Percentiles rank a stretch among this genome's conserved stretches.
These are phyloP conservation scores for Ennomos erosarius DNA, from an alignment of 2,888 invertebrate genomes.

Conservation along the genomic window DNA sequence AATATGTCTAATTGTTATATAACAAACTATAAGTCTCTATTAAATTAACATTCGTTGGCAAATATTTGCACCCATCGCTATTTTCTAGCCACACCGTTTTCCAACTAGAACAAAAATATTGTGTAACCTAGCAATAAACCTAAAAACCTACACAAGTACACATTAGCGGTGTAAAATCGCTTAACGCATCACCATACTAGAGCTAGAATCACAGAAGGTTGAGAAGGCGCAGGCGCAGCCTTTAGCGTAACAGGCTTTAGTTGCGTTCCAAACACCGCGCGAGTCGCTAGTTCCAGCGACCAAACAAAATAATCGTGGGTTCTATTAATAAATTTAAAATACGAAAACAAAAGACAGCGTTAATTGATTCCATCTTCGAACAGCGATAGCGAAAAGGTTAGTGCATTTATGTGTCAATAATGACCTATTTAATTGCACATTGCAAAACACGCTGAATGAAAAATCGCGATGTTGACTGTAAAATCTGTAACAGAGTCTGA, in stretches of 20 bases:
- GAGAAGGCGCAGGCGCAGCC: slow-evolving; percentile 38
- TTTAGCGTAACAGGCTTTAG: slow-evolving; percentile 40
- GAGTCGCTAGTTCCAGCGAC: slow-evolving; percentile 32
- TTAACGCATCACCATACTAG: slow-evolving; percentile 25
- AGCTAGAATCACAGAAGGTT: slow-evolving; percentile 32
- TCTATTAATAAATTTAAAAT: too few species aligned
- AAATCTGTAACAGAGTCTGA: not conserved
- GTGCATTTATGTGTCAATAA: slow-evolving; percentile 25
- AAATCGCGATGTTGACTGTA: slow-evolving; percentile 7
- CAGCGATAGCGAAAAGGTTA: slow-evolving; percentile 32
- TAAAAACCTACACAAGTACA: slow-evolving; percentile 31
- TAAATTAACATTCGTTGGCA: slow-evolving; percentile 2
- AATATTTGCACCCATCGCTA: slow-evolving; percentile 13
- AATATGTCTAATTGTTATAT: too few species aligned
- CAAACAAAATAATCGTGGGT: not conserved
- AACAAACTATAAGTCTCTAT: too few species aligned
- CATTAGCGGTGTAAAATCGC: slow-evolving; percentile 31
- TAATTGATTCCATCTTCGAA: slow-evolving; percentile 20
- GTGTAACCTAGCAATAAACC: slow-evolving; percentile 35
- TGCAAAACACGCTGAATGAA: slow-evolving; percentile 8
- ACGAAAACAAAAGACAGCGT: too few species aligned
- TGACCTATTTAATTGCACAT: slow-evolving; percentile 5
- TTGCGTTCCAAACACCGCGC: slow-evolving; percentile 42
- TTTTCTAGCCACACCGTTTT: slow-evolving; percentile 10
- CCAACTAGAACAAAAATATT: slow-evolving; percentile 24